Conservation (phyloP, 1,140 invertebrate genomes). For the Apis cerana region DNA sequence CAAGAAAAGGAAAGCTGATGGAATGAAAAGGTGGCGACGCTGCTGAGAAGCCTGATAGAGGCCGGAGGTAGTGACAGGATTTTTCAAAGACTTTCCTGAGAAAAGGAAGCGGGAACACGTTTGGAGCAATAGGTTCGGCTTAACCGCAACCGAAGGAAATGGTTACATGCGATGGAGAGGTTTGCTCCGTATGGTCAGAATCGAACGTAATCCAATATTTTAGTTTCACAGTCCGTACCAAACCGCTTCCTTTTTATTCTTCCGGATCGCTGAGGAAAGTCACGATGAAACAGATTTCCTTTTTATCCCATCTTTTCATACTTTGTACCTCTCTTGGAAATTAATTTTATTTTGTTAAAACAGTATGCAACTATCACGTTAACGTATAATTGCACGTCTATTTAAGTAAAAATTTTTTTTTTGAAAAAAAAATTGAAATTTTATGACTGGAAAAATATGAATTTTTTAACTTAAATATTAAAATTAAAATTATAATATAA, state of each 20-base stretch:
- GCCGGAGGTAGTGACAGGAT: constrained; percentile 37
- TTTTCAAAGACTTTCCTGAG: constrained; percentile 45
- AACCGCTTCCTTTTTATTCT: constrained; percentile 27
- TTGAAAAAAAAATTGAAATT: background rate
- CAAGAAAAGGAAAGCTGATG: constrained; percentile 7
- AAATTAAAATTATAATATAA: too few relatives aligned
- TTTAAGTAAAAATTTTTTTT: background rate
- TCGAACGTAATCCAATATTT: constrained; percentile 46
- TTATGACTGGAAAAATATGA: background rate
- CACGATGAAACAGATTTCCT: constrained; percentile 16
- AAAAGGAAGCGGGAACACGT: constrained; percentile 33
- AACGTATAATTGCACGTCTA: background rate
- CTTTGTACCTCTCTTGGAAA: background rate
- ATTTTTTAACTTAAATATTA: background rate
- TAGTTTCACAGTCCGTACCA: constrained; percentile 12
- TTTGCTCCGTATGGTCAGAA: constrained; percentile 19
- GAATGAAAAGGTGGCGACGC: constrained; percentile 44
- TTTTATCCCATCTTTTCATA: background rate
- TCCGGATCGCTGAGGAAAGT: constrained; percentile 12
- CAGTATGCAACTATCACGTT: background rate
- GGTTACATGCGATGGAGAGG: constrained; percentile 27
- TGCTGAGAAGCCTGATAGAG: constrained; percentile 9
- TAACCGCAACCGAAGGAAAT: constrained; percentile 45
- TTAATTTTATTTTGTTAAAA: background rate
- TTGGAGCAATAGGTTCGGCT: constrained; percentile 32